Evolutionary conservation across 2,113 vertebrate genomes (phyloP), one percentile per base, ranked within the genome.

Genomic region (Microcebus murinus): DNA sequence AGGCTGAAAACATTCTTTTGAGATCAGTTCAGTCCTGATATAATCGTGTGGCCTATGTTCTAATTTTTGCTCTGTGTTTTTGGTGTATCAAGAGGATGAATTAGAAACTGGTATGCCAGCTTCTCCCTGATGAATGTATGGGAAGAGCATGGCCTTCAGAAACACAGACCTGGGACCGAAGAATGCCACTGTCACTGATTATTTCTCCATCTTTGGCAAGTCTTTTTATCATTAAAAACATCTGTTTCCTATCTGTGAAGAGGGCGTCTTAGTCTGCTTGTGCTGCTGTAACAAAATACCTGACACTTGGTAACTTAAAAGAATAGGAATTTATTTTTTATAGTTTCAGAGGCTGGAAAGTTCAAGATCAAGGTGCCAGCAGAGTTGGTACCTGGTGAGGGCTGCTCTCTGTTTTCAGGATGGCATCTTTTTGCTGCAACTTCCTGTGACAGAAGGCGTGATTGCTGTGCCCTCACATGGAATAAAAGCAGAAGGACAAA

Each of bases 1-100:
- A 81, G 88, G 27, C 73, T 77, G 39, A 85, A 95, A 96, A 45
- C 25, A 81, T 59, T 87, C n/a, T 95, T 92, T 36, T 48, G 31
- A 92, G 63, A 57, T 93, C 25, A 80, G 0, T 70, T 80, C 11
- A 89, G 52, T 87, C 48, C 65, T 96, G 71, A 94, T 91, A 87
- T 93, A 80, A 93, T 92, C 45, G n/a, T 52, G 12, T 71, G 82
- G n/a, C 59, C 31, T 79, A 29, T 42, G 71, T 93, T 61, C 57
- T 89, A 68, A 80, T 36, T 45, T 94, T 94, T 76, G 21, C 50
- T 82, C 8, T 59, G 42, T 34, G n/a, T 94, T 42, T 86, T 79
- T 61, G 29, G 55, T 67, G 2, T 84, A 87, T 52, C 29, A 25
- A 89, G 63, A 91, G 17, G 39, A 80, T 50, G 31, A 85, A 59